Conservation (phyloP, 2,113 vertebrate genomes). For the Saguinus imperator region DNA sequence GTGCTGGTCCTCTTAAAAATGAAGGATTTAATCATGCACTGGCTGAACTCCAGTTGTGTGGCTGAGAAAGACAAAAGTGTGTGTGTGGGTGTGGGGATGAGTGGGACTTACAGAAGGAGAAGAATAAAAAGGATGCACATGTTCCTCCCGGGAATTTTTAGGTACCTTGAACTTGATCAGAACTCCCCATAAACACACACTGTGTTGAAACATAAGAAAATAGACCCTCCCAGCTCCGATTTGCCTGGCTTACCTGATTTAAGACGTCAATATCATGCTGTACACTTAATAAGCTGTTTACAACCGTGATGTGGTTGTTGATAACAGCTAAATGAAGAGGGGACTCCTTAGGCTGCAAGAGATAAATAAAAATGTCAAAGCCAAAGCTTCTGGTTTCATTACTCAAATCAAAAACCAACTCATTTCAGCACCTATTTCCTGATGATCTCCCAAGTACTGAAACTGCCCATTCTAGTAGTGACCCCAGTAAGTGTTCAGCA, state of each 20-base stretch:
- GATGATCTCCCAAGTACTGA: neutral
- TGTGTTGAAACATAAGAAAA: neutral
- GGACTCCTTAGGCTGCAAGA: constrained; percentile 86
- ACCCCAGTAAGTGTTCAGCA: neutral
- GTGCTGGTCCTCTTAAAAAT: neutral
- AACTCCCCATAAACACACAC: neutral
- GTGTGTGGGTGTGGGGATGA: neutral
- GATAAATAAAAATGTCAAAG: constrained; percentile 62
- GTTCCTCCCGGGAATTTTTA: neutral
- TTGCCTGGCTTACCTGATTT: constrained; percentile 85
- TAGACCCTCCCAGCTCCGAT: neutral
- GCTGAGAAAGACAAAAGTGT: constrained; percentile 19
- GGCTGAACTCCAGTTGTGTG: neutral
- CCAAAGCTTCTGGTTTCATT: neutral
- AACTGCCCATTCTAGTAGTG: neutral
- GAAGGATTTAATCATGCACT: neutral
- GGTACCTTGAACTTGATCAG: neutral
- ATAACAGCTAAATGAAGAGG: constrained; percentile 91
- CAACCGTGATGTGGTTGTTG: constrained; percentile 84
- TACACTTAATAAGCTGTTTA: constrained; percentile 87
- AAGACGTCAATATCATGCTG: constrained; percentile 84
- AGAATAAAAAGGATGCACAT: neutral
- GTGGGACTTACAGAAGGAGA: neutral
- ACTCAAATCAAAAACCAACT: neutral
- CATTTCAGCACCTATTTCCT: neutral